Conservation (phyloP, 2,797 vertebrate genomes). For the Oryzias sinensis region DNA sequence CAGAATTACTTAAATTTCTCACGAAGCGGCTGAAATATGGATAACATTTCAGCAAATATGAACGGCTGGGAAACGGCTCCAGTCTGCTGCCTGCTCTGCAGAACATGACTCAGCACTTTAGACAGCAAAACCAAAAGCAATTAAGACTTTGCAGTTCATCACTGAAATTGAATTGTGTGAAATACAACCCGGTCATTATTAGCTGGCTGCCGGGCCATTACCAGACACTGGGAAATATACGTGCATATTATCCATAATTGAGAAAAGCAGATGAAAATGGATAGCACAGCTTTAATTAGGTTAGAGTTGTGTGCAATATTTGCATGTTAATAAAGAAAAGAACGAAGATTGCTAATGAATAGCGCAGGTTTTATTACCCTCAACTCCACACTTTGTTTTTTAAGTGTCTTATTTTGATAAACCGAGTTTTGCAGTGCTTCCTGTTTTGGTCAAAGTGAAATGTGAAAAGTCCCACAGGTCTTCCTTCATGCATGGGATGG, state of each 20-base stretch:
- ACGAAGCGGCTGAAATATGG: conserved; percentile 11
- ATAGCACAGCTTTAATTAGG: conserved; percentile 53
- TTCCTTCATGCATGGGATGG: no score
- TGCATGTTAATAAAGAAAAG: conserved; percentile 29
- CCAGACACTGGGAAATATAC: conserved; percentile 35
- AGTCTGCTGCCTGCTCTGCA: conserved; percentile 26
- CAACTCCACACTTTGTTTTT: background rate
- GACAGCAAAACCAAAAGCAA: conserved; percentile 62
- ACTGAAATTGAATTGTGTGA: conserved; percentile 62
- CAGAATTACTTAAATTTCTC: conserved; percentile 17
- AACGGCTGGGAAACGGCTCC: conserved; percentile 19
- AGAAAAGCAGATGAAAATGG: conserved; percentile 40
- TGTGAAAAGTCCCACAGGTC: no score
- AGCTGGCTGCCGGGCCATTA: conserved; percentile 28
- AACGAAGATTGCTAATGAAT: conserved; percentile 40
- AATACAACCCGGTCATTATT: conserved; percentile 59
- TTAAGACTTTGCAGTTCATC: conserved; percentile 60
- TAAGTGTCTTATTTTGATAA: conserved; percentile 6
- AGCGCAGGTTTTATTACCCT: conserved; percentile 37
- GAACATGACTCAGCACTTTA: conserved; percentile 54
- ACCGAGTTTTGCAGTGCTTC: conserved; percentile 8
- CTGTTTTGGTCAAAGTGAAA: background rate
- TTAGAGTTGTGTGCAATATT: conserved; percentile 24
- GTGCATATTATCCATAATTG: conserved; percentile 45
- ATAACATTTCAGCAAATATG: conserved; percentile 48